phyloP scores from a whole-genome alignment of 2,113 vertebrate genomes.

The Spea bombifrons region DNA sequence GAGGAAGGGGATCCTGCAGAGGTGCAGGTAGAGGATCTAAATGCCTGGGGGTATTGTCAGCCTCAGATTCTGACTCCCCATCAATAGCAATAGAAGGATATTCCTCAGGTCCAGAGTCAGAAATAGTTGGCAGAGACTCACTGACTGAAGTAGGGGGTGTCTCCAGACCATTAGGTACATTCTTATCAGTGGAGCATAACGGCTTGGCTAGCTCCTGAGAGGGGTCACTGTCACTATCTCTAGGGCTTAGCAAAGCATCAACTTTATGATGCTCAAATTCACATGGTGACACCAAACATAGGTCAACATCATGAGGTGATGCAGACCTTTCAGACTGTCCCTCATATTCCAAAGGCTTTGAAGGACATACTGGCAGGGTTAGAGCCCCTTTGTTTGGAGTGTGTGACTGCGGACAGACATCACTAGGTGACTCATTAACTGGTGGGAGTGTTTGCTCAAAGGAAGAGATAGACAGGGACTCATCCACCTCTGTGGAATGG shows the following conservation, averaged over 20 bases:
- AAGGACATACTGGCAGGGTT: constrained; percentile 70
- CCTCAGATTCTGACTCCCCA: constrained; percentile 72
- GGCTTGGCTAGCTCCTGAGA: constrained; percentile 67
- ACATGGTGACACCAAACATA: constrained; percentile 90
- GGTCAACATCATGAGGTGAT: constrained; percentile 83
- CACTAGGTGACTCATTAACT: constrained; percentile 63
- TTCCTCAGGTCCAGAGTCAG: constrained; percentile 72
- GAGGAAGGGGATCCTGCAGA: constrained; percentile 75
- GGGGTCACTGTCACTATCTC: constrained; percentile 69
- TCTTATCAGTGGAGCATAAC: constrained; percentile 37
- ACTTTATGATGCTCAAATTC: constrained; percentile 86
- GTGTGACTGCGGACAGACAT: constrained; percentile 56
- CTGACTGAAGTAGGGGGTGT: constrained; percentile 77
- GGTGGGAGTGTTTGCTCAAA: constrained; percentile 79
- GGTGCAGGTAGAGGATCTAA: constrained; percentile 73
- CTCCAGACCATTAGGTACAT: constrained; percentile 56
- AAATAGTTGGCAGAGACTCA: constrained; percentile 74
- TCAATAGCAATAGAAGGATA: constrained; percentile 73
- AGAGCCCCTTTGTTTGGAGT: constrained; percentile 54
- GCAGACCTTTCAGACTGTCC: constrained; percentile 60
- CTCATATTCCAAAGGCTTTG: constrained; percentile 53
- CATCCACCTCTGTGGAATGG: constrained; percentile 84
- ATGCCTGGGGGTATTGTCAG: constrained; percentile 63
- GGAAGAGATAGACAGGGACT: constrained; percentile 85
- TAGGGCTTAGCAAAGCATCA: constrained; percentile 48